Base-by-base conservation (phyloP, 1,140 invertebrate species). In the Penaeus japonicus region DNA sequence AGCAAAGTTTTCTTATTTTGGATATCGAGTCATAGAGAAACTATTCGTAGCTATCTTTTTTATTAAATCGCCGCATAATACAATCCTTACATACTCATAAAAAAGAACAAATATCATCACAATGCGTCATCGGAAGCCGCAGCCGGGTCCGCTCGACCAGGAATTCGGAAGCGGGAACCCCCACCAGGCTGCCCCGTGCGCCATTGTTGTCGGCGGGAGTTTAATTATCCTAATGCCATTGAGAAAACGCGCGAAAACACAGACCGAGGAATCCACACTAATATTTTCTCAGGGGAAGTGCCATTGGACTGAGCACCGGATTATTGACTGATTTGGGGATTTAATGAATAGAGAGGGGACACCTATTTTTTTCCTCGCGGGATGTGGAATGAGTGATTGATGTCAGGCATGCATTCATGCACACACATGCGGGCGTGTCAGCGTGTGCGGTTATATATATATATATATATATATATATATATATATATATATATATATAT, bases 281-380 rank as follows among this genome's bases (percentile, higher is more conserved):
- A 83, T 83, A 83, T 83, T 83, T 83, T 83, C 81, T 83, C 81
- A 83, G 35, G 81, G 81, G 81, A 83, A 83, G 59, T 59, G 59
- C 39, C 81, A 83, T 47, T 47, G 81, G 55, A 20, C 57, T 3
- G 30, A 20, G 24, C n/a, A 59, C 4, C 15, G 1, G 81, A 22
- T 32, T 83, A 65, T 65, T 83, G 81, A 65, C 59, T 82, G 55
- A 82, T 32, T 24, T 15, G 47, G 47, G 47, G 15, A 47, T 47
- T 47, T 47, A 47, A 47, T 47, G 47, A 47, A 47, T 47, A 24
- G 30, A 39, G 35, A 65, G 57, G 81, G 59, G 81, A 35, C 27
- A 27, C 17, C 55, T 27, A 81, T 81, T 81, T 55, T 55, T 30
- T 32, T 59, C 54, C 4, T 80, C 3, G 55, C 47, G 17, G 18